A percentile compares a stretch with the other conserved stretches of the same genome.
Conservation (phyloP, 2,888 invertebrate species). For the Chrysopilus asiliformis region DNA sequence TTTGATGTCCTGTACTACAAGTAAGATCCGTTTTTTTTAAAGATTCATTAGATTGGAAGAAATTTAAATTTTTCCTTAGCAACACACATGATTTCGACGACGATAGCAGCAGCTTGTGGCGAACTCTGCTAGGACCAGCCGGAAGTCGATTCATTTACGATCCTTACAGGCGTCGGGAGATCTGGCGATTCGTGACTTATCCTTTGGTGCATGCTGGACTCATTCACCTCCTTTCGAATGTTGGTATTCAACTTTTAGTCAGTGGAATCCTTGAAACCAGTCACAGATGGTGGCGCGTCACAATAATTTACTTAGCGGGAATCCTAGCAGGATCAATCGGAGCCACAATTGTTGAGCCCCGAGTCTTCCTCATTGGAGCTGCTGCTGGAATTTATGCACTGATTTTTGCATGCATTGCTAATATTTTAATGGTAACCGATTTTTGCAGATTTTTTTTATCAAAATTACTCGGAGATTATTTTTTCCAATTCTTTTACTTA, state of each 20-base stretch:
- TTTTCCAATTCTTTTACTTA: no score
- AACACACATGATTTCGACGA: no score
- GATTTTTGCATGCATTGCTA: background rate
- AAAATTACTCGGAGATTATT: no score
- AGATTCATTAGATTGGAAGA: no score
- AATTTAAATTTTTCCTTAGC: no score
- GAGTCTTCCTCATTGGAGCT: conserved; percentile 37
- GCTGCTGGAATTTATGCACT: background rate
- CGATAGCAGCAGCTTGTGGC: no score
- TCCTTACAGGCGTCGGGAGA: background rate
- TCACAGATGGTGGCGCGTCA: conserved; percentile 79
- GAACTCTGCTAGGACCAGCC: no score
- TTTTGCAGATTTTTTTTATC: no score
- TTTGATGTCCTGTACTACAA: background rate
- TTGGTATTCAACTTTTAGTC: conserved; percentile 29
- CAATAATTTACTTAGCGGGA: conserved; percentile 60
- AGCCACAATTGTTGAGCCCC: conserved; percentile 58
- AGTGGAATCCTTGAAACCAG: conserved; percentile 88
- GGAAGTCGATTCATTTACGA: background rate
- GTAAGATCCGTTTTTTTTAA: no score
- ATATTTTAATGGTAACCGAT: no score
- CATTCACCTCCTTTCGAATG: background rate
- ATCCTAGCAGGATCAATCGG: conserved; percentile 65
- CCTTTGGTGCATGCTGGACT: background rate
- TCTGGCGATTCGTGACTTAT: background rate